phyloP scores from a whole-genome alignment of 2,797 vertebrate species.

The Lutjanus argentimaculatus region DNA sequence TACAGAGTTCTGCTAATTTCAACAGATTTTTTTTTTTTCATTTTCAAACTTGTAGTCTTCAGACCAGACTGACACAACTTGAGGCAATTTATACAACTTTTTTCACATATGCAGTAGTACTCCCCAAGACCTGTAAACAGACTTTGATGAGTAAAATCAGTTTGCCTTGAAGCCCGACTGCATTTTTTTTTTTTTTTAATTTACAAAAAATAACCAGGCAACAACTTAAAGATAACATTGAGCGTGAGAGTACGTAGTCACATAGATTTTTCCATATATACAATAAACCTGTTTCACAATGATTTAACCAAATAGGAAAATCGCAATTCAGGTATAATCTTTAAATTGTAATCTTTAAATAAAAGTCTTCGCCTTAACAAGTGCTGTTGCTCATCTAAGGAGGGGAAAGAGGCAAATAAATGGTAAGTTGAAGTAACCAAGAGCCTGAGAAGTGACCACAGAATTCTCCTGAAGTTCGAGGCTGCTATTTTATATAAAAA shows the following conservation, averaged over 20 bases:
- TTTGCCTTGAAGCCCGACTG: too few relatives aligned
- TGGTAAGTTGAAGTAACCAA: not conserved
- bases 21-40: not conserved
- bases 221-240: too few relatives aligned
- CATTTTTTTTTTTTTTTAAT: too few relatives aligned
- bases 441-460: not conserved
- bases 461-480: not conserved
- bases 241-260: too few relatives aligned
- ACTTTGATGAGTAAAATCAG: too few relatives aligned
- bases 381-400: not conserved
- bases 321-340: not conserved
- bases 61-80: too few relatives aligned
- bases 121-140: too few relatives aligned
- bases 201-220: too few relatives aligned
- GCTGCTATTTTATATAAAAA: not conserved
- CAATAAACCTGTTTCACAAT: not conserved
- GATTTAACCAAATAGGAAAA: not conserved
- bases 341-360: conserved; percentile 1
- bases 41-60: too few relatives aligned
- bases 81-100: too few relatives aligned
- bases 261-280: too few relatives aligned
- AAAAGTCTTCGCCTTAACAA: not conserved
- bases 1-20: not conserved
- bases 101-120: too few relatives aligned
- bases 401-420: not conserved